Conservation (phyloP, 2,797 vertebrate species). For the Arnoldichthys spilopterus region DNA sequence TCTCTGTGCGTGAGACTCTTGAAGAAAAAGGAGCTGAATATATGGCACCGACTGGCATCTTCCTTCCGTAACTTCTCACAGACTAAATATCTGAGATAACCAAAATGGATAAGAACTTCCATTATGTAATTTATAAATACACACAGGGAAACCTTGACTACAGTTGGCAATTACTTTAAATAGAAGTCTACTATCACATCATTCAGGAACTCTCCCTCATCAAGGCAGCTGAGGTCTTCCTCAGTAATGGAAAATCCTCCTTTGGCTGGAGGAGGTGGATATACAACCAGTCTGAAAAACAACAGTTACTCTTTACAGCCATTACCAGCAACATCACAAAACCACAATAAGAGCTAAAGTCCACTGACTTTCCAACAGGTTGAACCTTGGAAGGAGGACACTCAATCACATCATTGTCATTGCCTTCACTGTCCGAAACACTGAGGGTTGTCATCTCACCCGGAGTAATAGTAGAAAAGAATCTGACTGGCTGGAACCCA, state of each 20-base stretch:
- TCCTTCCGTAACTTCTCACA: conserved; percentile 82
- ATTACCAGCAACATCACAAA: not conserved
- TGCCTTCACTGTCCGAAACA: conserved; percentile 73
- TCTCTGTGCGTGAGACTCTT: conserved; percentile 87
- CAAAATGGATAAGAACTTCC: not conserved
- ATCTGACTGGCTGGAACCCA: conserved; percentile 59
- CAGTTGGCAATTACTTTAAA: conserved; percentile 77
- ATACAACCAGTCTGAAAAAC: conserved; percentile 82
- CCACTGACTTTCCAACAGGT: conserved; percentile 82
- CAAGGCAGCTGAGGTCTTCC: conserved; percentile 86
- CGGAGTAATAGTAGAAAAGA: conserved; percentile 65
- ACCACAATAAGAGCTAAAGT: not conserved
- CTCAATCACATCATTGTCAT: conserved; percentile 65
- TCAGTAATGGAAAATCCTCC: conserved; percentile 87
- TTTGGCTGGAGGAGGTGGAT: conserved; percentile 87
- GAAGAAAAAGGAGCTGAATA: conserved; percentile 90
- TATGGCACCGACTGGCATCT: conserved; percentile 83
- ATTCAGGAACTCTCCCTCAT: conserved; percentile 87
- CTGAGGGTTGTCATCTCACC: conserved; percentile 59
- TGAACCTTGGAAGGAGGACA: conserved; percentile 77
- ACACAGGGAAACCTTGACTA: not conserved
- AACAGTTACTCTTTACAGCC: not conserved
- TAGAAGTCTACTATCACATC: conserved; percentile 92
- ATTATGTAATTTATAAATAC: not conserved
- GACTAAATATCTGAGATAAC: conserved; percentile 81